phyloP scores from a whole-genome alignment of 1,140 invertebrate species.

The Bombus polaris region DNA sequence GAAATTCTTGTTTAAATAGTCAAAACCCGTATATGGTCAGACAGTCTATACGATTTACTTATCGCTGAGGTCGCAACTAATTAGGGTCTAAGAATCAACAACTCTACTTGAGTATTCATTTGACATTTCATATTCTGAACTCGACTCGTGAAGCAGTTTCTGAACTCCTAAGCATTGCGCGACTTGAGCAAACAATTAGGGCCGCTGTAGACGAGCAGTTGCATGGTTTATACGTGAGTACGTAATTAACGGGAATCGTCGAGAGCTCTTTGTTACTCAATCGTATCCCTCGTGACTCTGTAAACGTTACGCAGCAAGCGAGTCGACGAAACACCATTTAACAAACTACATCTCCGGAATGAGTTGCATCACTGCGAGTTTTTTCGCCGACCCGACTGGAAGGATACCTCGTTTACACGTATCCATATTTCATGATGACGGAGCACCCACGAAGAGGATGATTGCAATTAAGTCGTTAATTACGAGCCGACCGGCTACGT shows the following conservation, averaged over 20 bases:
- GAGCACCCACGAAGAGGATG: neutral
- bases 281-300: constrained; percentile 17
- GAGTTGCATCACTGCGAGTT: constrained; percentile 11
- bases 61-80: neutral
- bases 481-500: constrained; percentile 4
- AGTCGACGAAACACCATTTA: constrained; percentile 25
- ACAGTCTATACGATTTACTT: neutral
- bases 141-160: too few relatives aligned
- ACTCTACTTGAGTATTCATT: too few relatives aligned
- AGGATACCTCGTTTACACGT: constrained; percentile 39
- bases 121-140: too few relatives aligned
- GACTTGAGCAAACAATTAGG: neutral
- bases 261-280: constrained; percentile 16
- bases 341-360: too few relatives aligned
- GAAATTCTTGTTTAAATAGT: too few relatives aligned
- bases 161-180: neutral
- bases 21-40: neutral
- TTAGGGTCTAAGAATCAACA: neutral
- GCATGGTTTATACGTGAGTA: constrained; percentile 27
- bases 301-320: neutral
- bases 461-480: constrained; percentile 53
- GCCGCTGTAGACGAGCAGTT: neutral
- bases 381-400: neutral
- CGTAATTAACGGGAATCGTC: constrained; percentile 62
- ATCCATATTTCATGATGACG: neutral